A percentile compares a stretch with the other conserved stretches of the same genome.
These are phyloP conservation scores for Scaptomyza polygonia DNA, from an alignment of 2,888 invertebrate species.

Conservation along the genomic window DNA sequence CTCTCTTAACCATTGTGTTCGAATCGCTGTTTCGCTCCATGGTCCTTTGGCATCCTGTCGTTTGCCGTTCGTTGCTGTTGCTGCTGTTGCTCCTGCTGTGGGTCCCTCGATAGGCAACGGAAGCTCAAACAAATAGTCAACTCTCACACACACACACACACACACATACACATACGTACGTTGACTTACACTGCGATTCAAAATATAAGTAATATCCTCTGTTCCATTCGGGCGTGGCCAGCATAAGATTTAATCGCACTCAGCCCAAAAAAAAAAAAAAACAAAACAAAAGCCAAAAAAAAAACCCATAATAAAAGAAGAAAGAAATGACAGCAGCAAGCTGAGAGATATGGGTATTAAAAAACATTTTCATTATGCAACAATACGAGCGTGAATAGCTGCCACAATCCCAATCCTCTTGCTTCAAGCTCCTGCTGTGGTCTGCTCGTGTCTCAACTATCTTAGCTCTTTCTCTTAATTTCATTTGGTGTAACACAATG, in stretches of 20 bases:
- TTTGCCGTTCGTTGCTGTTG: not conserved
- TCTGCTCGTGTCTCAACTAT: slow-evolving; percentile 6
- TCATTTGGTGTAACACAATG: not conserved
- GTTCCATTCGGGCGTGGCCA: slow-evolving; percentile 43
- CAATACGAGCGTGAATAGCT: slow-evolving; percentile 39
- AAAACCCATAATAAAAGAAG: too few relatives aligned
- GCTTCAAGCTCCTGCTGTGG: slow-evolving; percentile 1
- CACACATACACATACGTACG: slow-evolving; percentile 4
- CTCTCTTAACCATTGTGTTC: not conserved
- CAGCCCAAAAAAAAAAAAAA: slow-evolving; percentile 5
- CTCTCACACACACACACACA: slow-evolving; percentile 14
- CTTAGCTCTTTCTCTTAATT: slow-evolving; percentile 1
- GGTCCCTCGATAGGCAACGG: slow-evolving; percentile 50
- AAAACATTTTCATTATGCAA: slow-evolving; percentile 64
- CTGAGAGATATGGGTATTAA: slow-evolving; percentile 30
- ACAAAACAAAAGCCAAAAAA: not conserved
- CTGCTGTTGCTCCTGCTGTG: slow-evolving; percentile 22
- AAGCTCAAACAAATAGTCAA: slow-evolving; percentile 65
- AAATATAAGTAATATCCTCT: slow-evolving; percentile 59
- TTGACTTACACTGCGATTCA: slow-evolving; percentile 3
- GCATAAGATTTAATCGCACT: slow-evolving; percentile 67
- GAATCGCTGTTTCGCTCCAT: not conserved
- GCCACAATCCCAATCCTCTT: slow-evolving; percentile 4
- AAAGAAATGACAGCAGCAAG: not conserved
- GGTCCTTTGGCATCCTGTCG: slow-evolving; percentile 34